Percentiles rank a stretch among this genome's conserved stretches.
These are phyloP conservation scores for Brachirus orientalis DNA, from an alignment of 2,113 vertebrate genomes.

Conservation along the genomic window DNA sequence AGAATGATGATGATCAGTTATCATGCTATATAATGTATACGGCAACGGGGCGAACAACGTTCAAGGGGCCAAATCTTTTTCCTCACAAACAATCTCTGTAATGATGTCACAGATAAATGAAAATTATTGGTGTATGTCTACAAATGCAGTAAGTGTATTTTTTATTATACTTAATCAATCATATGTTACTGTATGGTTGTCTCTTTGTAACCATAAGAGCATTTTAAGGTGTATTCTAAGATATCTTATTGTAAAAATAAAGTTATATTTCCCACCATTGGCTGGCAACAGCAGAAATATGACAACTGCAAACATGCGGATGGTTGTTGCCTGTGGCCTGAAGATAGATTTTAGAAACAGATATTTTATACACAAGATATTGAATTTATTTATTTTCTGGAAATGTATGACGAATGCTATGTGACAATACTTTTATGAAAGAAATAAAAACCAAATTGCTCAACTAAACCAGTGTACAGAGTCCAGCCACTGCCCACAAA, in stretches of 20 bases:
- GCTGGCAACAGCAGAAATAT: slow-evolving; percentile 17
- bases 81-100: too few relatives aligned
- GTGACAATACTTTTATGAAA: slow-evolving; percentile 58
- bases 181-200: slow-evolving; percentile 34
- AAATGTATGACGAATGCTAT: slow-evolving; percentile 57
- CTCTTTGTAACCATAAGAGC: slow-evolving; percentile 28
- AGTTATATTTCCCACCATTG: slow-evolving; percentile 14
- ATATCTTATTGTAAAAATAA: slow-evolving; percentile 32
- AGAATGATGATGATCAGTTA: slow-evolving; percentile 5
- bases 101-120: slow-evolving; percentile 14
- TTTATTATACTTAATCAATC: slow-evolving; percentile 31
- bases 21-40: slow-evolving; percentile 2
- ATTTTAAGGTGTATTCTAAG: slow-evolving; percentile 34
- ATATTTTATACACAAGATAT: slow-evolving; percentile 58
- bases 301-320: slow-evolving; percentile 19
- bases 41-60: too few relatives aligned
- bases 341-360: slow-evolving; percentile 36
- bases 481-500: slow-evolving; percentile 4
- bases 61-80: neutral
- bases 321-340: slow-evolving; percentile 34
- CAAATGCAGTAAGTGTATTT: slow-evolving; percentile 31
- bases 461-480: slow-evolving; percentile 36
- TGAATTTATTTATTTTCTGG: slow-evolving; percentile 73
- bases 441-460: slow-evolving; percentile 61
- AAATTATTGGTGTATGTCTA: slow-evolving; percentile 28